These are phyloP conservation scores for Pristiophorus japonicus DNA, from an alignment of 2,113 vertebrate genomes.

Conservation along the genomic window DNA sequence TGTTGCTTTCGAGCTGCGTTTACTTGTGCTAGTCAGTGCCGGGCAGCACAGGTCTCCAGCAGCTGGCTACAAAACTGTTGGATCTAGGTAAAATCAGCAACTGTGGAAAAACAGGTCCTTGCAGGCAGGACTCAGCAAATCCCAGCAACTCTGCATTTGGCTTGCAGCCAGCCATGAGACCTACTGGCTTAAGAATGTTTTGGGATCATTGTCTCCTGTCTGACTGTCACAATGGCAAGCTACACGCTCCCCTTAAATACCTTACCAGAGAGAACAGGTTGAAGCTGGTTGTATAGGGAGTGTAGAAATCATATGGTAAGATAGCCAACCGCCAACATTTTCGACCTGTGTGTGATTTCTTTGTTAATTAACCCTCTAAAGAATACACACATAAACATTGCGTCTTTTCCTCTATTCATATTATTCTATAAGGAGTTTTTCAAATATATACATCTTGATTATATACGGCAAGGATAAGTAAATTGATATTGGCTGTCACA, in stretches of 20 bases:
- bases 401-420: neutral
- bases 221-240: neutral
- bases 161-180: neutral
- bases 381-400: neutral
- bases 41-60: too few species aligned
- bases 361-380: neutral
- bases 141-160: neutral
- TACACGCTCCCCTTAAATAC: neutral
- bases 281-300: neutral
- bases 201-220: neutral
- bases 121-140: neutral
- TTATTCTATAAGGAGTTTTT: neutral
- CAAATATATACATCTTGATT: neutral
- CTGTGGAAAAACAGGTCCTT: neutral
- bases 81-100: neutral
- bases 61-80: neutral
- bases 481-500: neutral
- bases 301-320: neutral
- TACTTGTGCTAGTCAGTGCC: too few species aligned
- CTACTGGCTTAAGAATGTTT: neutral
- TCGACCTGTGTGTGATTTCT: neutral
- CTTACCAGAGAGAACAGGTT: neutral
- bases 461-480: neutral
- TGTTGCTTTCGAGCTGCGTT: neutral
- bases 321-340: neutral